Base-by-base conservation (phyloP, 2,113 vertebrate species). In the Sakesphorus luctuosus region DNA sequence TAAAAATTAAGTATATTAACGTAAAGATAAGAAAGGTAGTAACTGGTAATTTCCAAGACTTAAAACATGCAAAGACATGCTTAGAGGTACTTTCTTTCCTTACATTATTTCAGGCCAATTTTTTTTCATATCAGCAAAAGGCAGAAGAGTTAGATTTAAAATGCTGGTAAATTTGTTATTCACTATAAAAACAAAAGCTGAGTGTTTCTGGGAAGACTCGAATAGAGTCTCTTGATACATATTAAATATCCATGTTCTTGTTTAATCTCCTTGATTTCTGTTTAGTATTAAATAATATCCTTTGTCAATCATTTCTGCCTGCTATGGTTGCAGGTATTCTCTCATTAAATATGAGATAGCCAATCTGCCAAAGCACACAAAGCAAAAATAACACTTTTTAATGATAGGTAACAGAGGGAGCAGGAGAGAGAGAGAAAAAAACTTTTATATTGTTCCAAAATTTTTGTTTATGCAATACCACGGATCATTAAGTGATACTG, bases 191-290 rank as follows among this genome's bases (percentile, higher is more conserved):
- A 31, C 6, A 46, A 18, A 78, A 50, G 36, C 19, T 75, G 25
- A 52, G 15, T 84, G 75, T 82, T 86, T 9, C 36, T 65, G 65
- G 29, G 17, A 78, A 67, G 73, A 49, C 25, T 44, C 21, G 40
- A 63, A 62, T 62, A 38, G 53, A 68, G 13, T 68, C 26, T 84
- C 28, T 82, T 94, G 52, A 36, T 79, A 44, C 11, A 6, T 61
- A 25, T 8, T 49, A 62, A 61, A 23, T 67, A 86, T 5, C 21
- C 5, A 36, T 68, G 8, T 86, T 91, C 63, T 82, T 83, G 16
- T 93, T 94, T 86, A 74, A 63, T 88, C 40, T 90, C 11, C 23
- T 77, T 68, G 13, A 65, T 96, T 67, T 76, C 46, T 96, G 53
- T 43, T 78, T 69, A 62, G 10, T 84, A 40, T 91, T 69, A 66